A percentile compares a stretch with the other conserved stretches of the same genome.
phyloP scores from a whole-genome alignment of 2,797 vertebrate species.

The Percopsis omiscomaycus region DNA sequence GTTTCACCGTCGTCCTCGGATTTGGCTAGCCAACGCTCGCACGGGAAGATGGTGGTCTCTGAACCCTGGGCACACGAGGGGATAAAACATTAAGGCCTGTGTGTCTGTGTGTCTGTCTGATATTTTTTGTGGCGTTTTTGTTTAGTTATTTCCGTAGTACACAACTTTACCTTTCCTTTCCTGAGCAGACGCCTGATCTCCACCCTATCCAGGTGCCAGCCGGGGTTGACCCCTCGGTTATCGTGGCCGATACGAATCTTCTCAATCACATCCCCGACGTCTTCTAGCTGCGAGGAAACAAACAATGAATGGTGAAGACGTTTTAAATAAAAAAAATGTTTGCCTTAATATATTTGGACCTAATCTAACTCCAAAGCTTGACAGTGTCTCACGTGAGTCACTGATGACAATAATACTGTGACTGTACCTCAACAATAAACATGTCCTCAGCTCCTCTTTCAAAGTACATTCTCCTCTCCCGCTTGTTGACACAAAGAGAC shows the following conservation, averaged over 20 bases:
- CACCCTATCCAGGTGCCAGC: slow-evolving; percentile 93
- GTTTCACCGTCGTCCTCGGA: slow-evolving; percentile 94
- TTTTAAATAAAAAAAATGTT: not conserved
- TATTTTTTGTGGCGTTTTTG: slow-evolving; percentile 3
- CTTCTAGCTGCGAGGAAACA: slow-evolving; percentile 81
- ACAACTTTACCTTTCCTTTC: slow-evolving; percentile 86
- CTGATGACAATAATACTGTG: not conserved
- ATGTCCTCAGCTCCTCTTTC: slow-evolving; percentile 90
- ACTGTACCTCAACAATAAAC: slow-evolving; percentile 92
- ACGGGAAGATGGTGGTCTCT: slow-evolving; percentile 91
- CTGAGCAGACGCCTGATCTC: slow-evolving; percentile 89
- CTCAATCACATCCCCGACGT: slow-evolving; percentile 91
- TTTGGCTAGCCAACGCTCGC: slow-evolving; percentile 91
- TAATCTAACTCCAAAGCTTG: too few species aligned
- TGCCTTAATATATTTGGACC: too few species aligned
- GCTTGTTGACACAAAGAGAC: slow-evolving; percentile 92
- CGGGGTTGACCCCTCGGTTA: slow-evolving; percentile 86
- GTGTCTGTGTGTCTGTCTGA: slow-evolving; percentile 10
- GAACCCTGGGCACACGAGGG: slow-evolving; percentile 82
- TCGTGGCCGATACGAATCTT: slow-evolving; percentile 94
- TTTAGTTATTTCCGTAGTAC: too few species aligned
- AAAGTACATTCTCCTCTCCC: slow-evolving; percentile 92
- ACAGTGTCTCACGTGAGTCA: too few species aligned
- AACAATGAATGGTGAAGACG: not conserved
- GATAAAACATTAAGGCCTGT: not conserved